Evolutionary conservation across 2,888 invertebrate species (phyloP).

Genomic region (Deilephila porcellus): DNA sequence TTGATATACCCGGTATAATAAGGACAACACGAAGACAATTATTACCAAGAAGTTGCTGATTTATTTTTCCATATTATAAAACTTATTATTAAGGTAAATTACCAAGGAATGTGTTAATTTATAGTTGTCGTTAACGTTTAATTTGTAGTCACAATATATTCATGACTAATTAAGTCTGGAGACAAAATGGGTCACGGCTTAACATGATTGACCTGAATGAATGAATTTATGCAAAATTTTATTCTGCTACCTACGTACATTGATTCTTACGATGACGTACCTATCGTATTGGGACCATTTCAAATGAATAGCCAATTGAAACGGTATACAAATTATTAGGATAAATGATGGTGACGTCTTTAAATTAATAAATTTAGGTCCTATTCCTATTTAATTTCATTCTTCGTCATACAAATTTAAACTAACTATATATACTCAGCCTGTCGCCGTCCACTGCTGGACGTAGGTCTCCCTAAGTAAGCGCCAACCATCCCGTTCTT

Average conservation of each 20-base stretch:
- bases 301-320: background rate
- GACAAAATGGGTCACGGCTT: slow-evolving; percentile 25
- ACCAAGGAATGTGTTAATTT: background rate
- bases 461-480: too few species aligned
- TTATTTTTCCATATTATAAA: background rate
- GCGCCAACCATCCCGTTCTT: too few species aligned
- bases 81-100: background rate
- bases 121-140: background rate
- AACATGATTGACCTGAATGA: slow-evolving; percentile 29
- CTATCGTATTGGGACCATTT: background rate
- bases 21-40: background rate
- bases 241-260: background rate
- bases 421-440: too few species aligned
- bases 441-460: too few species aligned
- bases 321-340: background rate
- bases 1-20: too few species aligned
- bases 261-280: background rate
- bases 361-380: too few species aligned
- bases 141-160: slow-evolving; percentile 18
- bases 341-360: too few species aligned
- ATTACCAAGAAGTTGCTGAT: background rate
- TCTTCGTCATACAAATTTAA: too few species aligned
- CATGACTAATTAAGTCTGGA: slow-evolving; percentile 24
- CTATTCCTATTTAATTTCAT: too few species aligned
- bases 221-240: slow-evolving; percentile 16